Evolutionary conservation across 1,140 invertebrate species (phyloP).

Genomic region (Bombus affinis): DNA sequence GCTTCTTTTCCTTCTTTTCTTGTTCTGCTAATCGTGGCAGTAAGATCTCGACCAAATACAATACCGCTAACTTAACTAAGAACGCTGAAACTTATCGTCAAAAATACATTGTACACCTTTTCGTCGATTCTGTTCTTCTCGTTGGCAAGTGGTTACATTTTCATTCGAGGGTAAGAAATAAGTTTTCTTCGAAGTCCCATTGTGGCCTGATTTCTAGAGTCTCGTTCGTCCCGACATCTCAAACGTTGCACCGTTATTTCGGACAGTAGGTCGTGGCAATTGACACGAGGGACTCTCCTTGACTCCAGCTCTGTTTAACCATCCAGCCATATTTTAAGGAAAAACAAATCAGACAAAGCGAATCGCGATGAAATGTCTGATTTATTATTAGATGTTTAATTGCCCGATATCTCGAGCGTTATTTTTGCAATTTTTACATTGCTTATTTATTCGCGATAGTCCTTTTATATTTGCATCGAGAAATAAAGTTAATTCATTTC

Average conservation of each 20-base stretch:
- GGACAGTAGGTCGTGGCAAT: slow-evolving; percentile 10
- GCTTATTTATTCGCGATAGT: too few relatives aligned
- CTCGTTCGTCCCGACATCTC: not conserved
- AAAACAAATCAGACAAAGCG: not conserved
- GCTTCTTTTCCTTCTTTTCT: not conserved
- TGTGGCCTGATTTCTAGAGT: not conserved
- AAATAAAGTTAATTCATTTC: too few relatives aligned
- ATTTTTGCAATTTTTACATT: too few relatives aligned
- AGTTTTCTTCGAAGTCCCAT: not conserved
- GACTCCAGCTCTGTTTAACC: not conserved
- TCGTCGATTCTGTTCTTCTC: not conserved
- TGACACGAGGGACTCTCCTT: not conserved
- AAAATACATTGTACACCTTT: not conserved
- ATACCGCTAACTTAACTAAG: too few relatives aligned
- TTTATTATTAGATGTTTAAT: not conserved
- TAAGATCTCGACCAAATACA: too few relatives aligned
- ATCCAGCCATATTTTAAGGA: not conserved
- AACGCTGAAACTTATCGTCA: not conserved
- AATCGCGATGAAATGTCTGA: not conserved
- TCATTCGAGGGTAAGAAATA: not conserved
- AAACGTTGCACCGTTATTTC: slow-evolving; percentile 23
- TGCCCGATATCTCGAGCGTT: too few relatives aligned
- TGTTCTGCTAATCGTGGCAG: not conserved
- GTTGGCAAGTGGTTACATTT: not conserved
- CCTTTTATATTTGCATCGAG: too few relatives aligned